Evolutionary conservation across 2,113 vertebrate genomes (phyloP), one percentile per base, ranked within the genome.

Genomic region (Ornithorhynchus anatinus): DNA sequence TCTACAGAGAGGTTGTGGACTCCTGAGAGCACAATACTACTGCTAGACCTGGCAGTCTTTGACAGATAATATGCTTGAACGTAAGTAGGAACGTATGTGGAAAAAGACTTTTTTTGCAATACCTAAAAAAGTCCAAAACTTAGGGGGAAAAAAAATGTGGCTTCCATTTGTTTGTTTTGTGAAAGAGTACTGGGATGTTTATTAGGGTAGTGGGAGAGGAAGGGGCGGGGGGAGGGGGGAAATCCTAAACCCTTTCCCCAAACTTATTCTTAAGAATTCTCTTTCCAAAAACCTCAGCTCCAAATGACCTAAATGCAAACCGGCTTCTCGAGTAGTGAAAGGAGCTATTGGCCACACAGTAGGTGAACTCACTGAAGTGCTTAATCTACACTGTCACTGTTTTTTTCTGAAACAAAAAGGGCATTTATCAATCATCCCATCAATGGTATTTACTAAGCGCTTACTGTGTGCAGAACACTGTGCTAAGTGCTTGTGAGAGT

Each of bases 61-160:
- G 36, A 66, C 45, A 54, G 56, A 75, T 37, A 31, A 42, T 51
- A 44, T 1, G 35, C 62, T 70, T 40, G 31, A 22, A n/a, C 35
- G 25, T 40, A 83, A 83, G 23, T 9, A 44, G 52, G 39, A 61
- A 13, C 66, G 64, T 32, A 39, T 6, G 66, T 19, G 45, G 10
- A 22, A 65, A 79, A 43, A 50, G 29, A 31, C 40, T 71, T 0
- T 0, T 22, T 59, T 83, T 38, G 32, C 11, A 60, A 22, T 45
- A 69, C 14, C 53, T 59, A 75, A 58, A 80, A 58, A 20, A 74
- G 61, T 20, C 16, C 11, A 16, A 27, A 53, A 20, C 57, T 61
- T 71, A 51, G 80, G 60, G 37, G 0, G 8, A 5, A 5, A 1
- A 1, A 58, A 70, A 72, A 48, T 43, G 53, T 54, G 65, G 73